Conservation (phyloP, 2,888 invertebrate species). For the Heliconius sara region DNA sequence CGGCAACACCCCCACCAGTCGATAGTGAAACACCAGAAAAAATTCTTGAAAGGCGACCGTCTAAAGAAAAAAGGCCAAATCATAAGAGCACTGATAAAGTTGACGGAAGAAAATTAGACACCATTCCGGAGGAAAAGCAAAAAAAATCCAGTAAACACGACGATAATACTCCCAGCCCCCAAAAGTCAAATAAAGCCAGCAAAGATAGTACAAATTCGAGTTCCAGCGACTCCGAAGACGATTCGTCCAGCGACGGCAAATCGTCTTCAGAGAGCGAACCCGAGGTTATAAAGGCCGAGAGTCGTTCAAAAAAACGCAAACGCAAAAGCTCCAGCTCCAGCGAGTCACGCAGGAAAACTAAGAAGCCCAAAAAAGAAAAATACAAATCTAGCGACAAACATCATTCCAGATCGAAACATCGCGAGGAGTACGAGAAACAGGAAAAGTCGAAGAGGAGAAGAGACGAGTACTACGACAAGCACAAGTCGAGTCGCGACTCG, state of each 20-base stretch:
- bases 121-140: conserved; percentile 67
- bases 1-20: conserved; percentile 72
- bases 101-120: conserved; percentile 68
- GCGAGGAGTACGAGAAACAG: conserved; percentile 63
- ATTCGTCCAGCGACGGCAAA: conserved; percentile 63
- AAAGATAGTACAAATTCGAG: conserved; percentile 71
- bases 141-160: conserved; percentile 64
- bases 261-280: conserved; percentile 64
- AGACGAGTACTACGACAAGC: conserved; percentile 66
- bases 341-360: conserved; percentile 65
- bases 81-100: conserved; percentile 66
- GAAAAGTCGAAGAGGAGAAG: conserved; percentile 63
- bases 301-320: conserved; percentile 69
- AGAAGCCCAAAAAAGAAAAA: conserved; percentile 63
- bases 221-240: conserved; percentile 73
- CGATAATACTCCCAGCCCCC: conserved; percentile 69
- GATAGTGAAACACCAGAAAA: conserved; percentile 74
- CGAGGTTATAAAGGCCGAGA: conserved; percentile 56
- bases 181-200: conserved; percentile 58
- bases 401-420: conserved; percentile 61
- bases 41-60: conserved; percentile 61
- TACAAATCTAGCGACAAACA: conserved; percentile 61
- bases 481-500: conserved; percentile 65
- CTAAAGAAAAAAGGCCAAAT: conserved; percentile 68
- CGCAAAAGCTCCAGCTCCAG: conserved; percentile 67